Conservation (phyloP, 2,888 invertebrate genomes). For the Mimachlamys varia region DNA sequence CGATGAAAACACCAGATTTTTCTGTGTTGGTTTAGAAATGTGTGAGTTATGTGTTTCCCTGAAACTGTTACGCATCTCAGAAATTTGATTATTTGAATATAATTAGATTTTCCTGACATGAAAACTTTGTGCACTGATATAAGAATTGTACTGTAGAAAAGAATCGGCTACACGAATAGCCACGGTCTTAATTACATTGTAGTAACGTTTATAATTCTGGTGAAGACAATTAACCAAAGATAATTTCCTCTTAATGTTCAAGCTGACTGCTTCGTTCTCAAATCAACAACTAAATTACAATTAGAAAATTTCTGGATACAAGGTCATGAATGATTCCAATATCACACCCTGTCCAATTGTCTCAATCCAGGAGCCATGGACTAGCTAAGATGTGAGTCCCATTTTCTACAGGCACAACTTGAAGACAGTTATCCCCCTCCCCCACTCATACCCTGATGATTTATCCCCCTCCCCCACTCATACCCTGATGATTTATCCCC, state of each 20-base stretch:
- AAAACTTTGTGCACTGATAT: background rate
- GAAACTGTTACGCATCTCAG: background rate
- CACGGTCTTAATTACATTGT: background rate
- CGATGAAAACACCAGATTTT: background rate
- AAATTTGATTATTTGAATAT: constrained; percentile 5
- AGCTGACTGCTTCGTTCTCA: background rate
- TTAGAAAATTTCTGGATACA: background rate
- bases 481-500: no score
- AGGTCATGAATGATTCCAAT: background rate
- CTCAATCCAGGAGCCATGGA: background rate
- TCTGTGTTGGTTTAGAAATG: constrained; percentile 4
- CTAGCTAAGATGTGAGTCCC: background rate
- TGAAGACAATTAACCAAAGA: background rate
- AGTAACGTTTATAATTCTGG: background rate
- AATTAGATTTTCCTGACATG: background rate
- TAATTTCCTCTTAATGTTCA: background rate
- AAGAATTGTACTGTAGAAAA: background rate
- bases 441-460: no score
- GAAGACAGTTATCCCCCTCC: no score
- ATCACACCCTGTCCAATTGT: background rate
- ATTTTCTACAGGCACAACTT: no score
- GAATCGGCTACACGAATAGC: background rate
- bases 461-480: no score
- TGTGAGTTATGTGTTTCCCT: background rate
- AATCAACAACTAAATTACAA: background rate